Conservation (phyloP, 2,888 invertebrate genomes). For the Octodonta nipae region DNA sequence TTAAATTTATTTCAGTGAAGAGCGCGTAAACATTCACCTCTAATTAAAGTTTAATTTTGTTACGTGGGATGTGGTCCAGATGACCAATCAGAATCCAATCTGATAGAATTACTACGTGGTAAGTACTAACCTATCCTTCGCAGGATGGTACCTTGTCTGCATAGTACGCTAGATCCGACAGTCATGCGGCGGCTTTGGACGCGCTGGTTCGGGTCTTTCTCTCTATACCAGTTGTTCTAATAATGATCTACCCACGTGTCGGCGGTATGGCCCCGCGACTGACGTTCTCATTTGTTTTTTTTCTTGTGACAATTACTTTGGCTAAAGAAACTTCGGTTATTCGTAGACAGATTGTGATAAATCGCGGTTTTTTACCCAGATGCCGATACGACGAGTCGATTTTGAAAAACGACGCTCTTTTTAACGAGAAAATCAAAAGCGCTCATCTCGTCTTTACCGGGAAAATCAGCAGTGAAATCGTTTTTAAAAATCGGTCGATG, state of each 20-base stretch:
- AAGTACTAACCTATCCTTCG: constrained; percentile 27
- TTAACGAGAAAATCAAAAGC: constrained; percentile 22
- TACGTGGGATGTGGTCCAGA: constrained; percentile 27
- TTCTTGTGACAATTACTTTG: too few relatives aligned
- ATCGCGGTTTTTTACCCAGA: constrained; percentile 25
- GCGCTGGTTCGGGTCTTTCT: too few relatives aligned
- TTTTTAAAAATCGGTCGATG: constrained; percentile 23
- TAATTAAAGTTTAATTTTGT: constrained; percentile 24
- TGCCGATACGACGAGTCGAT: constrained; percentile 31
- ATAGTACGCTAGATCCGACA: constrained; percentile 19
- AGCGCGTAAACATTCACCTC: constrained; percentile 22
- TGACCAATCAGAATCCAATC: constrained; percentile 28
- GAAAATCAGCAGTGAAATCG: constrained; percentile 29
- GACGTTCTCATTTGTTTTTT: too few relatives aligned
- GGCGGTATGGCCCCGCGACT: too few relatives aligned
- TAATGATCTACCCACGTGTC: too few relatives aligned
- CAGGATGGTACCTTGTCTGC: constrained; percentile 31
- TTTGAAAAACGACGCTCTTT: constrained; percentile 25
- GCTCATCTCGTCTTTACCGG: constrained; percentile 32
- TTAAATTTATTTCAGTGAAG: constrained; percentile 1
- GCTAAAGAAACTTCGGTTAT: constrained; percentile 12
- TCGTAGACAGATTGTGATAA: constrained; percentile 17
- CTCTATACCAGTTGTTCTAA: too few relatives aligned
- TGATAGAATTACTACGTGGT: constrained; percentile 31
- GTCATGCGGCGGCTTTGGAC: constrained; percentile 30